A percentile compares a stretch with the other conserved stretches of the same genome.
These are phyloP conservation scores for Diorhabda sublineata DNA, from an alignment of 1,140 invertebrate genomes.

Conservation along the genomic window DNA sequence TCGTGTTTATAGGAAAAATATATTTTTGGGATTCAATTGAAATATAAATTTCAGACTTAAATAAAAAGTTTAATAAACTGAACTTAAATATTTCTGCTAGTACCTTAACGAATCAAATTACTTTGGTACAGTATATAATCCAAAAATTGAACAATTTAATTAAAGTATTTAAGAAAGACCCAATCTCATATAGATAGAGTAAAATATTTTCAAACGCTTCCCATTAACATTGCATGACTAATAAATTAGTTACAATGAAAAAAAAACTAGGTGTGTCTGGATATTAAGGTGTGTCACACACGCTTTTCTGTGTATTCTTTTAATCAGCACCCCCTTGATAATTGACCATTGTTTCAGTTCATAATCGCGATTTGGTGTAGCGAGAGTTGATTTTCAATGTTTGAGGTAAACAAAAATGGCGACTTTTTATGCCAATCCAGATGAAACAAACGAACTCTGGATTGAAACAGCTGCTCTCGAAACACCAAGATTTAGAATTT, in stretches of 20 bases:
- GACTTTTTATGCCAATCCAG: conserved; percentile 44
- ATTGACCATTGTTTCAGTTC: neutral
- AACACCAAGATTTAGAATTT: conserved; percentile 54
- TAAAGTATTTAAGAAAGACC: too few relatives aligned
- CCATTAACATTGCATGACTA: neutral
- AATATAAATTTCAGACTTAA: too few relatives aligned
- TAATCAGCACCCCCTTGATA: conserved; percentile 6
- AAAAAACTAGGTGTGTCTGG: conserved; percentile 8
- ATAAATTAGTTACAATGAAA: neutral
- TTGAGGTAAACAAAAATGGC: conserved; percentile 32
- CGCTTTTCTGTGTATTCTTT: conserved; percentile 8
- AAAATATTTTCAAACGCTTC: too few relatives aligned
- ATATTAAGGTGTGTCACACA: conserved; percentile 10
- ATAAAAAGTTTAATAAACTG: too few relatives aligned
- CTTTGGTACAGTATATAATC: too few relatives aligned
- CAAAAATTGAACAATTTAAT: too few relatives aligned
- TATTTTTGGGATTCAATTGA: too few relatives aligned
- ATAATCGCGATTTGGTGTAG: neutral
- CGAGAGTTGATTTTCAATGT: conserved; percentile 5
- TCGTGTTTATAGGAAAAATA: too few relatives aligned
- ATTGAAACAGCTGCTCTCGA: conserved; percentile 54
- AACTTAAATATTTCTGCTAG: too few relatives aligned
- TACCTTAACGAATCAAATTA: too few relatives aligned
- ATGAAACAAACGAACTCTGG: conserved; percentile 51
- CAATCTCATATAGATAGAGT: too few relatives aligned